Base-by-base conservation (phyloP, 2,888 invertebrate species). In the Drepana falcataria region DNA sequence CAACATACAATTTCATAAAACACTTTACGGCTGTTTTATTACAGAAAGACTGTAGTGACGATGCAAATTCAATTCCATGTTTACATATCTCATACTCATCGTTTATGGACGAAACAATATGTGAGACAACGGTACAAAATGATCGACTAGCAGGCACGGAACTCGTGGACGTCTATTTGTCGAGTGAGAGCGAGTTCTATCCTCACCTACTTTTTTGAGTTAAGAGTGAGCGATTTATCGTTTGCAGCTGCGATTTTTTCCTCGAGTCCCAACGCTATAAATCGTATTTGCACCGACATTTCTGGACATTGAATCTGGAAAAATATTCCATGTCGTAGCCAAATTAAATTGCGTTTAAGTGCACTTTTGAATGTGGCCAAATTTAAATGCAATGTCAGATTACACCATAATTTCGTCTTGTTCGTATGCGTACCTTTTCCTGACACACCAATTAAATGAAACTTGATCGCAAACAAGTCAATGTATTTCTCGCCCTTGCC, bases 391-490 rank as follows among this genome's bases (percentile, higher is more conserved):
- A 64, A 62, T 62, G 65, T 63, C 61, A 59, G 64, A 65, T 64
- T 66, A 61, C 64, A 64, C 65, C 68, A 70, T 69, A 63, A 66
- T 67, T 70, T 66, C 60, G 64, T 63, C 61, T 53, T 59, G 6
- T 6, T 21, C 51, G 4, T 33, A 40, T 3, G 51, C 35, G 3
- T 33, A 21, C 21, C 5, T 40, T 21, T 21, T 21, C 21, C 21
- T 21, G 21, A 3, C 40, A 44, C 9, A 9, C 44, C 44, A 44
- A 9, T 44, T 44, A 9, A 44, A 6, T 44, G 64, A 60, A 60
- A 69, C 64, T 58, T 69, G 66, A 71, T 60, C 54, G 65, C 69
- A 82, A 81, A 82, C 77, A 78, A 88, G 85, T 87, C 86, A 86
- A 83, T 80, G 48, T 48, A 81, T 83, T 87, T 83, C 75, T 73